Evolutionary conservation across 2,888 invertebrate genomes (phyloP), one percentile per base, ranked within the genome.

Genomic region (Meteorus cinctellus): DNA sequence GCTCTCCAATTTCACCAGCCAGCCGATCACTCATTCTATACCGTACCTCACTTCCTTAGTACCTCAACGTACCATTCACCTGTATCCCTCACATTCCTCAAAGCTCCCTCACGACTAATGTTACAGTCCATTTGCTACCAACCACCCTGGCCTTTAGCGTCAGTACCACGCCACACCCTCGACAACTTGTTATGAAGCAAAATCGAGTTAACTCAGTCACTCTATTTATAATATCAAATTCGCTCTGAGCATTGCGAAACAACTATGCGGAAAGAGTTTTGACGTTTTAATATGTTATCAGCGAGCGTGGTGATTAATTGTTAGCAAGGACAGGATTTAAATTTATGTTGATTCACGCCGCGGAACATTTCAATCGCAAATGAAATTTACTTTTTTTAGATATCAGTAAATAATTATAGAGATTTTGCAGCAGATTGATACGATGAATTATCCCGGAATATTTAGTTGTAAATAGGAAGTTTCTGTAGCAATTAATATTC

Each of bases 1-100:
- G 78, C 81, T 81, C 83, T 82, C 73, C 59, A 76, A 76, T 76
- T 72, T 63, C 12, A 55, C 29, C 48, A 45, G 19, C 27, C 72
- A 48, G 24, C 41, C 63, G 16, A 63, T 62, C 27, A 62, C 12
- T 48, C 12, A 36, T n/a, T 65, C 12, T 41, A 41, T 36, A 19
- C n/a, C 5, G 4, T 19, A 6, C 36, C 24, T 10, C 8, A n/a
- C 8, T 41, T 63, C 63, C 65, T 36, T 19, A 36, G 14, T 48
- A 19, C 19, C 19, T 8, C 19, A 55, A 8, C 24, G 65, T 65
- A 41, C 16, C 10, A 41, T 19, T 24, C 41, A 62, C 14, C 62
- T 55, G n/a, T 19, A 8, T 8, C 62, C 62, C 12, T 31, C 31
- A 29, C 62, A 62, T 62, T 62, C 63, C 16, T 62, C 16, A 60